phyloP scores from a whole-genome alignment of 1,140 invertebrate species.

The Drosophila hydei region DNA sequence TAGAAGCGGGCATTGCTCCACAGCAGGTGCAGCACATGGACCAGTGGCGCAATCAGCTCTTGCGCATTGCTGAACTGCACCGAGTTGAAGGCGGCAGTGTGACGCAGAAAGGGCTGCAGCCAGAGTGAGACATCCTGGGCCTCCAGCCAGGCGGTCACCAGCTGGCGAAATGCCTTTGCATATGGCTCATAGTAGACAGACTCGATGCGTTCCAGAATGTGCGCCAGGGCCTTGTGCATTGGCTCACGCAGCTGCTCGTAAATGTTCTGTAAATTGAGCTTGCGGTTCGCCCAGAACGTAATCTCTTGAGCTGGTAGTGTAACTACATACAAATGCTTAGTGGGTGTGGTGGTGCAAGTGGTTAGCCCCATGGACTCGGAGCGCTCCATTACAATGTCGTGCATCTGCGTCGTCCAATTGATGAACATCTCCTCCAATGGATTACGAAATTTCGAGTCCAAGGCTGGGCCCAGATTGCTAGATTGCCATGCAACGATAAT shows the following conservation, averaged over 20 bases:
- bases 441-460: slow-evolving; percentile 87
- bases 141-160: slow-evolving; percentile 87
- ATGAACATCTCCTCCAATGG: slow-evolving; percentile 90
- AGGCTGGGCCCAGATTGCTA: slow-evolving; percentile 71
- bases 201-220: slow-evolving; percentile 89
- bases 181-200: slow-evolving; percentile 91
- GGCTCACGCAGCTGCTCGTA: slow-evolving; percentile 92
- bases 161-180: slow-evolving; percentile 87
- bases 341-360: background rate
- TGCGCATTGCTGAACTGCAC: slow-evolving; percentile 87
- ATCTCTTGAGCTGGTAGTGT: slow-evolving; percentile 89
- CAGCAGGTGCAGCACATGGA: slow-evolving; percentile 91
- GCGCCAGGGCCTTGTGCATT: slow-evolving; percentile 91
- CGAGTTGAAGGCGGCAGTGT: slow-evolving; percentile 87
- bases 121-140: slow-evolving; percentile 89
- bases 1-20: slow-evolving; percentile 94
- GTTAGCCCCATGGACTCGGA: slow-evolving; percentile 44
- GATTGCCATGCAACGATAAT: slow-evolving; percentile 13
- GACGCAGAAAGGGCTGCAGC: slow-evolving; percentile 86
- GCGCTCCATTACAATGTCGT: slow-evolving; percentile 85
- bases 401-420: slow-evolving; percentile 90
- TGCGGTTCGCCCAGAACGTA: slow-evolving; percentile 88
- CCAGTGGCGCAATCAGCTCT: slow-evolving; percentile 87
- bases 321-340: slow-evolving; percentile 84
- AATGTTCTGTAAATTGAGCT: slow-evolving; percentile 92